Percentiles rank a stretch among this genome's conserved stretches.
Conservation (phyloP, 1,140 invertebrate species). For the Chironomus tepperi region DNA sequence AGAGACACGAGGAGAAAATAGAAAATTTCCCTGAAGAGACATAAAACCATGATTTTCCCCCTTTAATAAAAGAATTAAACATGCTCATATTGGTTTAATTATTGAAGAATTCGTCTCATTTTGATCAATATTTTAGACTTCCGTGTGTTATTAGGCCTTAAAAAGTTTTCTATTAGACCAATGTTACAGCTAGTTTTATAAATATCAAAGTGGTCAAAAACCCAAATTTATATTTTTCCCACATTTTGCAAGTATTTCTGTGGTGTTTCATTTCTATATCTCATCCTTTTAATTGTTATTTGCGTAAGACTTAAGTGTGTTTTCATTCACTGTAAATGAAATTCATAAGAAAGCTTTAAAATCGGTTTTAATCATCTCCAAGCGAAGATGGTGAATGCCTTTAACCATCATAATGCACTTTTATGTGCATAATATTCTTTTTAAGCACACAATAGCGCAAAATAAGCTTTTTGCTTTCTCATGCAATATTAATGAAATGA, state of each 20-base stretch:
- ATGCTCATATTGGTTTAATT: neutral
- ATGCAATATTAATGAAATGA: conserved; percentile 14
- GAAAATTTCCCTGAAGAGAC: neutral
- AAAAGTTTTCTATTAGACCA: too few species aligned
- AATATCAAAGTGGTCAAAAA: too few species aligned
- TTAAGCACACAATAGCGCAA: neutral
- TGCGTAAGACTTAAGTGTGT: too few species aligned
- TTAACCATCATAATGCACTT: neutral
- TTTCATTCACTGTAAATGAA: too few species aligned
- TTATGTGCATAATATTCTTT: neutral
- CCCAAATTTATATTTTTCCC: too few species aligned
- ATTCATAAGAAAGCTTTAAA: too few species aligned
- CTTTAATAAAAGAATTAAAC: neutral
- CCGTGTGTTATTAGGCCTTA: too few species aligned
- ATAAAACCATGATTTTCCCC: neutral
- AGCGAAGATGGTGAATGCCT: too few species aligned
- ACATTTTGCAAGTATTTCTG: too few species aligned
- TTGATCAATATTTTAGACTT: neutral
- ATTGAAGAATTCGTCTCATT: neutral
- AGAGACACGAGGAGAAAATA: neutral
- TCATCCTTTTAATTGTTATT: too few species aligned
- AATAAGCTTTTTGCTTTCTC: conserved; percentile 5
- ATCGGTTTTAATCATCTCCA: too few species aligned
- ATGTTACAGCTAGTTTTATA: too few species aligned
- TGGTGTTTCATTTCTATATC: neutral